These are phyloP conservation scores for Drosophila subpulchrella DNA, from an alignment of 1,140 invertebrate species.

Conservation along the genomic window DNA sequence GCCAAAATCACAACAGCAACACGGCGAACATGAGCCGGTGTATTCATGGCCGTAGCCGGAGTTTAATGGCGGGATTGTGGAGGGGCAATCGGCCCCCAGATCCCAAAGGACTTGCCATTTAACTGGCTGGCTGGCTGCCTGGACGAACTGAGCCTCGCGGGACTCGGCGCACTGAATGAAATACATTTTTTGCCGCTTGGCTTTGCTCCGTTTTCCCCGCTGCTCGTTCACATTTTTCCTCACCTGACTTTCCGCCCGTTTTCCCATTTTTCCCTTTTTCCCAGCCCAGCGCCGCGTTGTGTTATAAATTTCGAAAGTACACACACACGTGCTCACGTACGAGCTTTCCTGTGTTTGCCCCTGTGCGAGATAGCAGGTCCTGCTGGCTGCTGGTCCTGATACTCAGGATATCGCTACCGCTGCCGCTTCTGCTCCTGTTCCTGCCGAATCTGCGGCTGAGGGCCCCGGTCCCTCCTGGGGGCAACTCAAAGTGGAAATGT, in stretches of 20 bases:
- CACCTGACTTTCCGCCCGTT: slow-evolving; percentile 46
- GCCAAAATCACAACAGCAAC: slow-evolving; percentile 64
- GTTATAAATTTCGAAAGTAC: slow-evolving; percentile 78
- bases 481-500: slow-evolving; percentile 81
- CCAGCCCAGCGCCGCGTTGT: slow-evolving; percentile 6
- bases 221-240: slow-evolving; percentile 68
- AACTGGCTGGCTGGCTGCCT: slow-evolving; percentile 58
- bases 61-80: slow-evolving; percentile 33
- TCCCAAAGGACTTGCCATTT: slow-evolving; percentile 67
- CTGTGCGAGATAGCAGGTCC: slow-evolving; percentile 52
- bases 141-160: slow-evolving; percentile 13
- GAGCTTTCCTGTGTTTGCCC: slow-evolving; percentile 29
- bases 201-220: slow-evolving; percentile 62
- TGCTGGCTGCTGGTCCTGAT: slow-evolving; percentile 20
- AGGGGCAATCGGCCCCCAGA: slow-evolving; percentile 26
- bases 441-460: slow-evolving; percentile 23
- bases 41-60: slow-evolving; percentile 19
- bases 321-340: slow-evolving; percentile 53
- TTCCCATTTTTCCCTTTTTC: not conserved
- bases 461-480: slow-evolving; percentile 52
- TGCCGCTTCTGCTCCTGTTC: slow-evolving; percentile 3
- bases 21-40: slow-evolving; percentile 19
- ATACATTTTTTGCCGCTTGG: slow-evolving; percentile 47
- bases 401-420: not conserved
- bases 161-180: slow-evolving; percentile 54